Conservation (phyloP, 1,140 invertebrate species). For the Ptiloglossa arizonensis region DNA sequence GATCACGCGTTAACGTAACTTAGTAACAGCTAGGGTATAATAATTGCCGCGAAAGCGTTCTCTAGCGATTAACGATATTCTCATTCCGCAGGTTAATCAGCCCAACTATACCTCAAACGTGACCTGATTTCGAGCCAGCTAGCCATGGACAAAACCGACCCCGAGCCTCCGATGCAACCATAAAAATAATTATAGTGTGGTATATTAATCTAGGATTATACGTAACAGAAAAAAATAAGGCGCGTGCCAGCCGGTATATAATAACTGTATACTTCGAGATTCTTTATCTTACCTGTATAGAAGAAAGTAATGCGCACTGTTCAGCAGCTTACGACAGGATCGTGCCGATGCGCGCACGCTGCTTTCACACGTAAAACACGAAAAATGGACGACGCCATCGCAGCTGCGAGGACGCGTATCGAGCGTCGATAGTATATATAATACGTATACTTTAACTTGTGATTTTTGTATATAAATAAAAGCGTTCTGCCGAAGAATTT, state of each 20-base stretch:
- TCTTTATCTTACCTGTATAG: constrained; percentile 59
- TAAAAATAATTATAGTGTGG: constrained; percentile 72
- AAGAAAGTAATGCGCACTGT: constrained; percentile 63
- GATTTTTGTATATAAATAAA: constrained; percentile 79
- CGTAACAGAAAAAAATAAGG: constrained; percentile 57
- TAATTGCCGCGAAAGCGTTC: no score
- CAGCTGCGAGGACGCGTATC: constrained; percentile 50
- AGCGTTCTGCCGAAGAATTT: constrained; percentile 63
- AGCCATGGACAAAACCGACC: constrained; percentile 70
- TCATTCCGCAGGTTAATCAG: constrained; percentile 63
- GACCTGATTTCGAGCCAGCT: constrained; percentile 69
- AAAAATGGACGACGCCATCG: constrained; percentile 47
- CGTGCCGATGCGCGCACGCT: constrained; percentile 59
- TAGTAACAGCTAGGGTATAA: no score
- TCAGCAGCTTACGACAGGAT: constrained; percentile 53
- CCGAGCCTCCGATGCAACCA: constrained; percentile 66
- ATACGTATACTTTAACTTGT: constrained; percentile 71
- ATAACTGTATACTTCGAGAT: constrained; percentile 59
- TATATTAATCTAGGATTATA: constrained; percentile 70
- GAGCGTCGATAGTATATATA: constrained; percentile 61
- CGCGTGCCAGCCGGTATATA: constrained; percentile 53
- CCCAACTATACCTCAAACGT: constrained; percentile 63
- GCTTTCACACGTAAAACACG: constrained; percentile 53
- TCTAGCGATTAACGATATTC: not conserved
- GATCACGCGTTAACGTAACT: no score